These are phyloP conservation scores for Percopsis transmontana DNA, from an alignment of 2,113 vertebrate genomes.

Conservation along the genomic window DNA sequence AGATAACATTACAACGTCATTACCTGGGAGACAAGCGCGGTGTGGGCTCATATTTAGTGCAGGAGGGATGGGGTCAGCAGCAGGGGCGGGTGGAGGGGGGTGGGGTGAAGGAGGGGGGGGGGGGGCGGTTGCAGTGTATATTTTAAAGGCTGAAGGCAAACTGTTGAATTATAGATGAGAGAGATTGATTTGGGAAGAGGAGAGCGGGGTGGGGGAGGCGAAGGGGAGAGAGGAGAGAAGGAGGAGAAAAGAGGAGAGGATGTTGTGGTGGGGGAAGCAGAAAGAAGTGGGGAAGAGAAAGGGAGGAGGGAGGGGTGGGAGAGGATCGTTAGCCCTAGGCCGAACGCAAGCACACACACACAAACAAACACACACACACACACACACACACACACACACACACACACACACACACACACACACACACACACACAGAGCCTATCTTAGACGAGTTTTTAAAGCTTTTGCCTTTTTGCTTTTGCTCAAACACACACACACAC, in stretches of 20 bases:
- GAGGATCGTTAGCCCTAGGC: too few species aligned
- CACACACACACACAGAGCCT: neutral
- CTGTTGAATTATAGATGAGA: conserved; percentile 78
- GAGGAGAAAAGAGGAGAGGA: conserved; percentile 3
- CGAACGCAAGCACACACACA: conserved; percentile 29
- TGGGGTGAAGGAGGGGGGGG: conserved; percentile 41
- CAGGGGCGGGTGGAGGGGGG: conserved; percentile 37
- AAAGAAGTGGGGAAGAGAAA: conserved; percentile 22
- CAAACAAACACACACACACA: conserved; percentile 21
- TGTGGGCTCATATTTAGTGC: conserved; percentile 35
- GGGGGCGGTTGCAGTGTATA: conserved; percentile 64
- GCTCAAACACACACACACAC: neutral
- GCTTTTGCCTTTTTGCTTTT: neutral
- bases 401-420: neutral
- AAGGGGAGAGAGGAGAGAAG: neutral
- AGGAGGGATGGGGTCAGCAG: conserved; percentile 15
- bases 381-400: conserved; percentile 2
- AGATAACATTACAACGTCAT: conserved; percentile 47
- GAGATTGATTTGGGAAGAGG: conserved; percentile 67
- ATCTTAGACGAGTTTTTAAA: neutral
- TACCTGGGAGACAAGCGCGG: conserved; percentile 37
- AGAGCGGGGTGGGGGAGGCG: neutral
- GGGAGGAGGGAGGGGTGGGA: too few species aligned
- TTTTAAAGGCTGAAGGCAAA: conserved; percentile 75
- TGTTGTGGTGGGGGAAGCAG: conserved; percentile 28